These are phyloP conservation scores for Idaea dimidiata DNA, from an alignment of 2,888 invertebrate species.

Conservation along the genomic window DNA sequence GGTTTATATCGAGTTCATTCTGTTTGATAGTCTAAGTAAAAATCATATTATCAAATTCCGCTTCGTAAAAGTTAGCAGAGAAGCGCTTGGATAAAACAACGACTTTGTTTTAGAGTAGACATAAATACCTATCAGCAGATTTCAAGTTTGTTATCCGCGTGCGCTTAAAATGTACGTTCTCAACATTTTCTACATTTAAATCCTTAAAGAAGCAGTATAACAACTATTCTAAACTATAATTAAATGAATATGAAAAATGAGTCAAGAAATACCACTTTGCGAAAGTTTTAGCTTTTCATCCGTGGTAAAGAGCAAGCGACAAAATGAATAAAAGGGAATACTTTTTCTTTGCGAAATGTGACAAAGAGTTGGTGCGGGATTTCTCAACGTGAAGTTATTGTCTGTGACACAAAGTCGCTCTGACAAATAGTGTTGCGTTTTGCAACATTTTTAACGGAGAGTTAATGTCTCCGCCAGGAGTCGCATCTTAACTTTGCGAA, in stretches of 20 bases:
- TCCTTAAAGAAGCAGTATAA: not conserved
- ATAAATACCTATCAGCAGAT: not conserved
- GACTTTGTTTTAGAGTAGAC: no score
- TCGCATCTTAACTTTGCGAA: constrained; percentile 25
- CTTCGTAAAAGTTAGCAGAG: no score
- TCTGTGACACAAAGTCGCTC: constrained; percentile 66
- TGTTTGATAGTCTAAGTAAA: no score
- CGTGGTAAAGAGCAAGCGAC: constrained; percentile 37
- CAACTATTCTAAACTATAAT: constrained; percentile 5
- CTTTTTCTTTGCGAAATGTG: constrained; percentile 70
- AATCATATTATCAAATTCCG: no score
- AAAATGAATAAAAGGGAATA: constrained; percentile 61
- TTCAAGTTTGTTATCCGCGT: not conserved
- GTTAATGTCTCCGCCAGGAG: constrained; percentile 44
- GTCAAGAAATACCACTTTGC: constrained; percentile 13
- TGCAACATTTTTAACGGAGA: constrained; percentile 65
- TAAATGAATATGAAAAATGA: constrained; percentile 10
- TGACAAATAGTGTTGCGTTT: constrained; percentile 70
- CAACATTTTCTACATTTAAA: not conserved
- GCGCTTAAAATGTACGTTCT: not conserved
- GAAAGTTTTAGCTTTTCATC: constrained; percentile 22
- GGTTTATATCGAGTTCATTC: no score
- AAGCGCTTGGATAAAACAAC: no score
- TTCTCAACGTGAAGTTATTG: constrained; percentile 71
- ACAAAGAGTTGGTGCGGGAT: constrained; percentile 71